Conservation (phyloP, 2,797 vertebrate species). For the Arnoldichthys spilopterus region DNA sequence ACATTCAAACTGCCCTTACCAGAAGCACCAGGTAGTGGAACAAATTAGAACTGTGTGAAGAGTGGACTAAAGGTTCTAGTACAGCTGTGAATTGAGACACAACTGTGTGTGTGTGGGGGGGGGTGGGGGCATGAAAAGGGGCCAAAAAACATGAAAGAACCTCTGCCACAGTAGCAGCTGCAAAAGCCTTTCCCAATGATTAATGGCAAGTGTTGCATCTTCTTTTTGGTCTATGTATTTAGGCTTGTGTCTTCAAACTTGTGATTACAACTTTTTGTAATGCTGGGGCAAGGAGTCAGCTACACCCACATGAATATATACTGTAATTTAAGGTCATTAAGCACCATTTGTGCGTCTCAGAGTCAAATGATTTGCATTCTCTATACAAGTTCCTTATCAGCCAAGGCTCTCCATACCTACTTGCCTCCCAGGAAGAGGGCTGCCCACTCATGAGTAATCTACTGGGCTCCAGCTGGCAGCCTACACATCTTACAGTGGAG, state of each 20-base stretch:
- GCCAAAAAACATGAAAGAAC: neutral
- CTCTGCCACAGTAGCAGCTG: neutral
- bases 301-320: neutral
- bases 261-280: neutral
- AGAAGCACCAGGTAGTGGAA: neutral
- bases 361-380: neutral
- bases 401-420: neutral
- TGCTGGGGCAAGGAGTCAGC: constrained; percentile 8
- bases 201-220: neutral
- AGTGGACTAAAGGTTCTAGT: neutral
- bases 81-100: too few species aligned
- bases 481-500: constrained; percentile 8
- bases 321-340: constrained; percentile 35
- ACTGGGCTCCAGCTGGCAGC: constrained; percentile 1
- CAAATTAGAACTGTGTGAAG: neutral
- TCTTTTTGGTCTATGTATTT: neutral
- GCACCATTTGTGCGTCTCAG: constrained; percentile 3
- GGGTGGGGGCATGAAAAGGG: neutral
- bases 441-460: neutral
- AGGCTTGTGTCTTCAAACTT: neutral
- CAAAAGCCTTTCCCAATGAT: neutral
- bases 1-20: neutral
- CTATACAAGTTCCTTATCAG: neutral
- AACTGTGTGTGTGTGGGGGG: neutral
- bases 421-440: neutral